Conservation (phyloP, 2,797 vertebrate species). For the Eptatretus atami region DNA sequence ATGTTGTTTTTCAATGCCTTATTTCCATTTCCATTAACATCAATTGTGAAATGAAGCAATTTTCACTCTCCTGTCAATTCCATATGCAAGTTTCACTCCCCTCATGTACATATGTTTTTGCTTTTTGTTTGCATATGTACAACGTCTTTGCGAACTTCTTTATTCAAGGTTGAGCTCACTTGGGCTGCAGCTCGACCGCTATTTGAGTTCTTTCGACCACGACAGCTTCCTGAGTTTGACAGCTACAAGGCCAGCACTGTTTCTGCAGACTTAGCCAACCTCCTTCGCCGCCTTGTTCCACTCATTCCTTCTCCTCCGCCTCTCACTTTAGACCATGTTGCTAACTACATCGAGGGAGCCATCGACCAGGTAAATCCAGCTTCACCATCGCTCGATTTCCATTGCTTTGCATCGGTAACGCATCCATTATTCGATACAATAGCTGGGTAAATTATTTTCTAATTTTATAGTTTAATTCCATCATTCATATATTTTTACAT, state of each 20-base stretch:
- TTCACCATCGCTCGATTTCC: too few species aligned
- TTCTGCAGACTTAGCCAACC: conserved; percentile 75
- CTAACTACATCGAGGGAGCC: conserved; percentile 50
- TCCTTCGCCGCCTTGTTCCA: conserved; percentile 43
- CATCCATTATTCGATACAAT: too few species aligned
- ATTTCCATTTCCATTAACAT: too few species aligned
- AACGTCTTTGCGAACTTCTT: neutral
- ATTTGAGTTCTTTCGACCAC: conserved; percentile 92
- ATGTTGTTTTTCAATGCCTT: too few species aligned
- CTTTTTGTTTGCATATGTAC: neutral
- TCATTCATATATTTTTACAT: too few species aligned
- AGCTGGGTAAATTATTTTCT: too few species aligned
- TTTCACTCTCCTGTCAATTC: too few species aligned
- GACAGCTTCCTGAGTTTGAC: conserved; percentile 78
- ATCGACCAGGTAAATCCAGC: conserved; percentile 27
- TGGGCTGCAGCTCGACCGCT: conserved; percentile 67
- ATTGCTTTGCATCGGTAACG: too few species aligned
- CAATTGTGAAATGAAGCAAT: too few species aligned
- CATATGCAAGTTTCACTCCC: too few species aligned
- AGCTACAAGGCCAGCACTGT: conserved; percentile 97
- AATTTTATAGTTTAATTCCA: too few species aligned
- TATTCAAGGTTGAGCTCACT: conserved; percentile 43
- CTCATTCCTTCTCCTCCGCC: conserved; percentile 36
- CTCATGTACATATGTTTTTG: too few species aligned
- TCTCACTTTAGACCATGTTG: conserved; percentile 46